Percentiles rank a stretch among this genome's conserved stretches.
Conservation (phyloP, 2,113 vertebrate species). For the Notarius lentiginosus region DNA sequence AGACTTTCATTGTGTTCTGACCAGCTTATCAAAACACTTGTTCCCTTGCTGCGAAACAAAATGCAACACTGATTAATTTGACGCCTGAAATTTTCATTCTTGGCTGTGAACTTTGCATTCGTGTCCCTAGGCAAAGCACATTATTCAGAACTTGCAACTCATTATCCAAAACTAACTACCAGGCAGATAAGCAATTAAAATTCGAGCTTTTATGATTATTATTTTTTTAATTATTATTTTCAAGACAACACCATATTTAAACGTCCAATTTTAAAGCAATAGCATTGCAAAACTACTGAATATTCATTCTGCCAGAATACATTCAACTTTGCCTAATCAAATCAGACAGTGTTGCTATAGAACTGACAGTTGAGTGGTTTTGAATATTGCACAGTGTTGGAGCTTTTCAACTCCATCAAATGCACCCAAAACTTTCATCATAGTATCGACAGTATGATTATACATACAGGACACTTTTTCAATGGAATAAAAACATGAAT, state of each 20-base stretch:
- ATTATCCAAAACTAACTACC: conserved; percentile 48
- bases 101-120: conserved; percentile 52
- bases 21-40: conserved; percentile 33
- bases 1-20: conserved; percentile 26
- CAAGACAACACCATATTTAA: conserved; percentile 9
- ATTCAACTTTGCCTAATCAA: background rate
- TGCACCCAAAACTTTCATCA: background rate
- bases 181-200: conserved; percentile 48
- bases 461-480: too few relatives aligned
- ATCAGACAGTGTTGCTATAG: background rate
- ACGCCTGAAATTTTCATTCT: conserved; percentile 33
- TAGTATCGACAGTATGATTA: background rate
- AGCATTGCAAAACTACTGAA: background rate
- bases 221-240: background rate
- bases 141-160: conserved; percentile 48
- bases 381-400: background rate
- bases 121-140: conserved; percentile 46
- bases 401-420: background rate
- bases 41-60: conserved; percentile 37
- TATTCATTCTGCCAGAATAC: background rate
- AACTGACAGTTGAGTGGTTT: background rate
- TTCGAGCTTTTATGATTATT: background rate
- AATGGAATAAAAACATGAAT: too few relatives aligned
- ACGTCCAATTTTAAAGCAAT: background rate
- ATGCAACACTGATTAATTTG: conserved; percentile 48